A percentile compares a stretch with the other conserved stretches of the same genome.
phyloP scores from a whole-genome alignment of 1,140 invertebrate genomes.

The Helicoverpa zea region DNA sequence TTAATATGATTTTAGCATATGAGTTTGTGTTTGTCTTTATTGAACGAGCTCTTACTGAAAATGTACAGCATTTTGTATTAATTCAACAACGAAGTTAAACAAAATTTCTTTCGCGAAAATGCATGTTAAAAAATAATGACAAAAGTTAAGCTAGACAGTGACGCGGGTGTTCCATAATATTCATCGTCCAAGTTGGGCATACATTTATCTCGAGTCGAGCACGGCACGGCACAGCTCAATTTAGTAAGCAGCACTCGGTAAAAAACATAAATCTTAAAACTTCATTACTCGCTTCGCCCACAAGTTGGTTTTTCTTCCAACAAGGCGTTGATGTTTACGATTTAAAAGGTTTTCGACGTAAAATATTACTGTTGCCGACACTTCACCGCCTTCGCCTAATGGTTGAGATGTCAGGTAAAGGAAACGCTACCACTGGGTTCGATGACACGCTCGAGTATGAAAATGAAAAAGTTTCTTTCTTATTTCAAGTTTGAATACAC shows the following conservation, averaged over 20 bases:
- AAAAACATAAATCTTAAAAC: conserved; percentile 80
- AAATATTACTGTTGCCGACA: conserved; percentile 78
- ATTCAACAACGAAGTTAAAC: too few species aligned
- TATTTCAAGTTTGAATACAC: conserved; percentile 10
- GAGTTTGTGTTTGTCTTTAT: too few species aligned
- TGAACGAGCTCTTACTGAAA: too few species aligned
- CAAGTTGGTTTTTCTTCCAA: conserved; percentile 77
- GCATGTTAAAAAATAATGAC: not conserved
- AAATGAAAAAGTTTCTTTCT: conserved; percentile 33
- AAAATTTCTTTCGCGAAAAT: too few species aligned
- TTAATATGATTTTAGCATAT: too few species aligned
- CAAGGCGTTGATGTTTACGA: conserved; percentile 79
- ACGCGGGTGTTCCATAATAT: conserved; percentile 13
- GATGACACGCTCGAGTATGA: conserved; percentile 38
- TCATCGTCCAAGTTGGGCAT: conserved; percentile 17
- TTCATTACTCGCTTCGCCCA: conserved; percentile 77
- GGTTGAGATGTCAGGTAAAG: conserved; percentile 41
- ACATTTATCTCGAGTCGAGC: conserved; percentile 19
- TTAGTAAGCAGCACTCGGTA: conserved; percentile 63
- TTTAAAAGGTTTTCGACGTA: conserved; percentile 82
- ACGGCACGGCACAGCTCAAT: conserved; percentile 20
- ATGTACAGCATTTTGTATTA: too few species aligned
- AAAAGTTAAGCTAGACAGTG: conserved; percentile 2
- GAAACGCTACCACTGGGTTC: conserved; percentile 21
- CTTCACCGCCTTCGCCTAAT: conserved; percentile 53